phyloP scores from a whole-genome alignment of 2,888 invertebrate genomes.

The Cactoblastis cactorum region DNA sequence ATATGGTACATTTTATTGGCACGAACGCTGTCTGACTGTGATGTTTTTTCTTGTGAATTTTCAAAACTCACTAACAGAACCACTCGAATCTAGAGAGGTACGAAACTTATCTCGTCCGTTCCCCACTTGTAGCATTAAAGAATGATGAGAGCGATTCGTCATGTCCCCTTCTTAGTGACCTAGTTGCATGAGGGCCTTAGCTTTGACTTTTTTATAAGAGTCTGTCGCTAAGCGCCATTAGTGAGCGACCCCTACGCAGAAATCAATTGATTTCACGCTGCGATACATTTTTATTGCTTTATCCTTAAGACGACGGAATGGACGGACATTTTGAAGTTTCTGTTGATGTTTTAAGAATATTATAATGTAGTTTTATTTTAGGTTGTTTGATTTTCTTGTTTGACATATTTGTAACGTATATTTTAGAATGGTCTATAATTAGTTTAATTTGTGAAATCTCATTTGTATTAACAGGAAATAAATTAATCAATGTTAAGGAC shows the following conservation, averaged over 20 bases:
- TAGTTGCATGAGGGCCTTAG: conserved; percentile 47
- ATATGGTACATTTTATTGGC: conserved; percentile 44
- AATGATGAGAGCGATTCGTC: conserved; percentile 68
- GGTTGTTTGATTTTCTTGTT: no score
- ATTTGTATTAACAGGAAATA: no score
- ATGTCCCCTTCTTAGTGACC: conserved; percentile 63
- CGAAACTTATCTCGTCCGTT: conserved; percentile 57
- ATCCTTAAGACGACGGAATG: conserved; percentile 25
- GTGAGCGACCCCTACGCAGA: conserved; percentile 42
- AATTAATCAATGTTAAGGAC: no score
- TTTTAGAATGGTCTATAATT: no score
- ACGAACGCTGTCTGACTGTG: not conserved
- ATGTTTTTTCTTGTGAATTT: conserved; percentile 21
- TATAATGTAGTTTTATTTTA: no score
- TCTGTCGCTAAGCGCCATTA: conserved; percentile 39
- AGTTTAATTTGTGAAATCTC: no score
- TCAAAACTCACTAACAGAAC: conserved; percentile 45
- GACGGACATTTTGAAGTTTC: not conserved
- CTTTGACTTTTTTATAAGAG: conserved; percentile 40
- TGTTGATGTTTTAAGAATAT: not conserved
- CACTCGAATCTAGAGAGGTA: conserved; percentile 36
- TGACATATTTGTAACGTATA: no score
- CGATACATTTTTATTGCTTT: conserved; percentile 46
- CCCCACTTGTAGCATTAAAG: conserved; percentile 48
- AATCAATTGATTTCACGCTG: conserved; percentile 54